Evolutionary conservation across 1,140 invertebrate species (phyloP), one percentile per base, ranked within the genome.

Genomic region (Hypsibius dujardini): DNA sequence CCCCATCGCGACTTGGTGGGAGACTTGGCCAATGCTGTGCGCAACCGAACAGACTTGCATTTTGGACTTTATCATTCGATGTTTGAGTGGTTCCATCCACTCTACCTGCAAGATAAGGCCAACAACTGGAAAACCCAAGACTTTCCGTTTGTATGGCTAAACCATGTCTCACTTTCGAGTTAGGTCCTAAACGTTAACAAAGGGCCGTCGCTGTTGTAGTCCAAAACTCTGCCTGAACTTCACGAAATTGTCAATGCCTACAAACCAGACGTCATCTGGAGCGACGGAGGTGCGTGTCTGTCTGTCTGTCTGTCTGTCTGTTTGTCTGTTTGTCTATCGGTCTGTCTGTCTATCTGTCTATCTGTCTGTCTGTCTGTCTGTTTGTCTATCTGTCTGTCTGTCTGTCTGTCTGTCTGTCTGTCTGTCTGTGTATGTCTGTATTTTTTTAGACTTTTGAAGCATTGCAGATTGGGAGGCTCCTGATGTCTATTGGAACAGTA

Each of bases 1-100:
- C 90, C 91, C 12, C 85, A 87, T 72, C 80, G 84, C 72, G 90
- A 95, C 71, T 67, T 75, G 74, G 46, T 74, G 86, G 86, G 84
- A 59, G 88, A 90, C 74, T 77, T 94, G 2, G 82, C 87, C 0
- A 74, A 79, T n/a, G 86, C 88, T 1, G 82, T 93, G 42, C 81
- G 86, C 73, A 80, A 79, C 2, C 76, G 83, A n/a, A 83, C 84
- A 1, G 75, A 83, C 46, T 75, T 93, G 0, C 85, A 83, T 74
- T 93, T 92, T 79, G 91, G 91, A 1, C 77, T 93, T 0, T 95
- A 94, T 77, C 89, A 94, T 77, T 93, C 90, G 0, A 76, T 93
- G 12, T 92, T 86, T 76, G 92, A 94, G 79, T 94, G 91, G 91
- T 95, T 85, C 76, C 89, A 95, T 81, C 90, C 90, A 0, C 78